Base-by-base conservation (phyloP, 1,140 invertebrate species). In the Drosophila erecta region DNA sequence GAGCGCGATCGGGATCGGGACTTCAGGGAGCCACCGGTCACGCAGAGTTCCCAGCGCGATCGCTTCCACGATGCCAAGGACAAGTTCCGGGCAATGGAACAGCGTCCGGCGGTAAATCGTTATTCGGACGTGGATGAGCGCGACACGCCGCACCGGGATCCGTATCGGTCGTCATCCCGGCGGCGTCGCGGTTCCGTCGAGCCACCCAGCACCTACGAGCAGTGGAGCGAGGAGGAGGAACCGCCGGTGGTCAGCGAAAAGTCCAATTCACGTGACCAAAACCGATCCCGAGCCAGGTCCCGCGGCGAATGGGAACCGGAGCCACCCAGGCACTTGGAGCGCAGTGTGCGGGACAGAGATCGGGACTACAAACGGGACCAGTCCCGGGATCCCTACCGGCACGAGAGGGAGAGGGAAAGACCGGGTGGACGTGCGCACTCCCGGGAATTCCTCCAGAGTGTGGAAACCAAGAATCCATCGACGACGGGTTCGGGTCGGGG, bases 51-150 rank as follows among this genome's bases (percentile, higher is more conserved):
- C 6, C 59, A 62, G 37, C 54, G 59, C 6, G 59, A 62, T 15
- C 59, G 59, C 40, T 97, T 97, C 90, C 95, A 96, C 77, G 96
- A 96, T 79, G 96, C 96, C 41, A 97, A 96, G 91, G 96, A 97
- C 85, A 96, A 96, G 92, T 97, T 97, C 81, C 93, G 95, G 86
- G 94, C 95, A 22, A 94, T 97, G 92, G 96, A 97, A 91, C 83
- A 76, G 54, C 43, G 64, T n/a, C 93, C 95, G 69, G 95, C 96
- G 70, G 94, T 95, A 41, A 94, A 95, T 55, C 83, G 90, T 8
- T 91, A 91, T 15, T 14, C 47, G 12, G 86, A 91, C 7, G 93
- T 94, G 67, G 94, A 95, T 58, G 91, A 91, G 15, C 81, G 85
- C 12, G 83, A 90, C n/a, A n/a, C 15, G 1, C 17, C 53, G 7